phyloP scores from a whole-genome alignment of 2,888 invertebrate species.

The Apamea sordens region DNA sequence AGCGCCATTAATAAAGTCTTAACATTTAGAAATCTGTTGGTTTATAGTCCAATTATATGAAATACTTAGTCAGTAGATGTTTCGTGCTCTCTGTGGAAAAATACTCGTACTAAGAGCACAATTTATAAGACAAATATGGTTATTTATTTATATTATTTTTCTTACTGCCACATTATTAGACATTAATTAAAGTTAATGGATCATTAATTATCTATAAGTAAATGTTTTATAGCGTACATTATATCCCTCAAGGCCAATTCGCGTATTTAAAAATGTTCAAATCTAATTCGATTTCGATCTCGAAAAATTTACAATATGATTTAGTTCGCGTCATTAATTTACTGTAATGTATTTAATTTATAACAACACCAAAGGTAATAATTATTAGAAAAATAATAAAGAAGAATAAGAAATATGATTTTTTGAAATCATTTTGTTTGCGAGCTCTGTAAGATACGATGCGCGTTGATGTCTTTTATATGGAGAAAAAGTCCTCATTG shows the following conservation, averaged over 20 bases:
- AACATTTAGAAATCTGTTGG: slow-evolving; percentile 42
- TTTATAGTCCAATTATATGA: slow-evolving; percentile 42
- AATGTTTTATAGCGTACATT: background rate
- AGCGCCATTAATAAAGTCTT: slow-evolving; percentile 11
- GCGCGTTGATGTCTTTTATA: slow-evolving; percentile 60
- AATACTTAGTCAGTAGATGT: background rate
- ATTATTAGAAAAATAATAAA: background rate
- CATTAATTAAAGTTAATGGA: background rate
- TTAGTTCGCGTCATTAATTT: background rate
- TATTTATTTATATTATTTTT: background rate
- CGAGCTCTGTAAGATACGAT: rapidly evolving
- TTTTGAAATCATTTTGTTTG: background rate
- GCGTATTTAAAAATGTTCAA: background rate
- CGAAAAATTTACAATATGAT: too few relatives aligned
- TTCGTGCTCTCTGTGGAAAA: background rate
- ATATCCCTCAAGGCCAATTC: too few relatives aligned
- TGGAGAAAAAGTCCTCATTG: background rate
- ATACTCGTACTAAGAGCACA: background rate
- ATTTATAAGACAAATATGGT: slow-evolving; percentile 2
- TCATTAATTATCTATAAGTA: too few relatives aligned
- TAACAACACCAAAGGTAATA: background rate
- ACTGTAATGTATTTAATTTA: background rate
- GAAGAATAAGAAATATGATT: background rate
- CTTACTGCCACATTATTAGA: background rate
- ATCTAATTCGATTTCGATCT: too few relatives aligned